Evolutionary conservation across 2,797 vertebrate genomes (phyloP), one percentile per base, ranked within the genome.

Genomic region (Betta splendens): DNA sequence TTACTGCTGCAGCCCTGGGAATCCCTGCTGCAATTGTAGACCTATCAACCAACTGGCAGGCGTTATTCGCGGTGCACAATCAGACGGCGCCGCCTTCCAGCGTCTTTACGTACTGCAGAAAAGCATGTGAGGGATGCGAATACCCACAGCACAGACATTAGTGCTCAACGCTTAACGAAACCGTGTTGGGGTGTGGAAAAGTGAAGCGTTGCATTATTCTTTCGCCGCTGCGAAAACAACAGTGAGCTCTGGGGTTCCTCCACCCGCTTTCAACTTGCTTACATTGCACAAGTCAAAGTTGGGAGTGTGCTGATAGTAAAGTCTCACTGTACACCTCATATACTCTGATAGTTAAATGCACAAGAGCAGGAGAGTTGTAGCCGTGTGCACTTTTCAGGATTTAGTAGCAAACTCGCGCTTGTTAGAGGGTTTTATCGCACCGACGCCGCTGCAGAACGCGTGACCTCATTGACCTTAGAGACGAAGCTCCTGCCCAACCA

Each of bases 261-360:
- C 40, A 37, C 57, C 50, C 25, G 47, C 31, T 73, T 70, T 74
- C 53, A 66, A 71, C 44, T 40, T 70, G 72, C 81, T 80, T 80
- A 77, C 66, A 35, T 26, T 57, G 79, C 82, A 84, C 2, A 66
- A 82, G 57, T 69, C 31, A 61, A 76, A 75, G 69, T 66, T 69
- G 59, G 60, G 48, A 47, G 69, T 7, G 20, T 39, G 69, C 75
- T 72, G 75, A 59, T 75, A 54, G 70, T 81, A 76, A 64, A 74
- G 87, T 79, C 52, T 62, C 21, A n/a, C n/a, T n/a, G n/a, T n/a
- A 75, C 82, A 80, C 51, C 65, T 84, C 82, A 75, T 84, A 80
- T 73, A 76, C 51, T 75, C 62, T 23, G 29, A 65, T 43, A 69
- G 74, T 87, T 81, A 63, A 85, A 83, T 7, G 72, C 80, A 75